Percentiles rank a stretch among this genome's conserved stretches.
Evolutionary conservation across 2,113 vertebrate genomes (phyloP).

Genomic region (Antigone vipio): DNA sequence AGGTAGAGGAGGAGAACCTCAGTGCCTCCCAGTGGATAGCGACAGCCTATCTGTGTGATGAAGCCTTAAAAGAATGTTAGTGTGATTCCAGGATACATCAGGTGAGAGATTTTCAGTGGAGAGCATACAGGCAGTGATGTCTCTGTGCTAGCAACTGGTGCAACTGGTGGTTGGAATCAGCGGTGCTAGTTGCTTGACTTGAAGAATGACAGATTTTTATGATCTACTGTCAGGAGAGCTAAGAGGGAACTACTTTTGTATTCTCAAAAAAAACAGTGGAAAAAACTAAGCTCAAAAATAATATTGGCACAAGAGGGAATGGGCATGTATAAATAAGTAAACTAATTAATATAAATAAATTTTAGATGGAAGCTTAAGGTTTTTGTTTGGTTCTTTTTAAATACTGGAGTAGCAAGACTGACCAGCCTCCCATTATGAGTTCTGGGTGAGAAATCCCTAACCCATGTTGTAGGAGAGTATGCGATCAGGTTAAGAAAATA

Average conservation of each 20-base stretch:
- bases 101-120: background rate
- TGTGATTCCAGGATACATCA: background rate
- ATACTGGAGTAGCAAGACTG: background rate
- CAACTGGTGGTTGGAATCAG: background rate
- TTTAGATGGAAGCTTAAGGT: background rate
- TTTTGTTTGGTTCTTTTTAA: background rate
- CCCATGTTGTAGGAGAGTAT: fast-evolving
- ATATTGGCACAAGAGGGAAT: background rate
- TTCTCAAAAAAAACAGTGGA: background rate
- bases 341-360: background rate
- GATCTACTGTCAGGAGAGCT: background rate
- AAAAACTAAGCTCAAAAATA: background rate
- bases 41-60: background rate
- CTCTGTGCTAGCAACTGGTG: background rate
- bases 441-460: background rate
- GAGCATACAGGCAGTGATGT: background rate
- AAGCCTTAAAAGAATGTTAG: background rate
- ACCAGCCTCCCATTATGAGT: background rate
- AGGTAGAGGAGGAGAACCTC: background rate
- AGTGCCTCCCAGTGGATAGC: background rate
- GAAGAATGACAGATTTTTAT: background rate
- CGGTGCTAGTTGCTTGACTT: background rate
- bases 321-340: background rate
- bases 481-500: background rate
- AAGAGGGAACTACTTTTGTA: background rate